Evolutionary conservation across 1,140 invertebrate genomes (phyloP).

Genomic region (Bombus cullumanus): DNA sequence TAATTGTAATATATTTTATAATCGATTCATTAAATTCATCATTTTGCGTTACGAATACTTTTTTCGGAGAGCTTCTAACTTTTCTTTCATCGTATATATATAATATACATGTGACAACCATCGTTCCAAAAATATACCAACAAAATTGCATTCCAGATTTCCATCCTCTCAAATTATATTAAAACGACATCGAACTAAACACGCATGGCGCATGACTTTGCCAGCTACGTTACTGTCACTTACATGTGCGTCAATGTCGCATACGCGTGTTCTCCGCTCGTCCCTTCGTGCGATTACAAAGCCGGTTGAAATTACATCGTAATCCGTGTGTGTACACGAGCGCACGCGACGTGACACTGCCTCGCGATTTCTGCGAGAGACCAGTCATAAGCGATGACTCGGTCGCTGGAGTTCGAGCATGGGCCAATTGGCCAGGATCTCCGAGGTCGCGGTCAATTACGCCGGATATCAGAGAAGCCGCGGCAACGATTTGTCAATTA

Average conservation of each 20-base stretch:
- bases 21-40: not conserved
- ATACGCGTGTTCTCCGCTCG: slow-evolving; percentile 1
- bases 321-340: slow-evolving; percentile 25
- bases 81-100: not conserved
- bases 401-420: not conserved
- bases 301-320: slow-evolving; percentile 65
- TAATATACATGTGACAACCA: not conserved
- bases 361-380: slow-evolving; percentile 52
- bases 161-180: not conserved
- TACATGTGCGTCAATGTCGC: slow-evolving; percentile 35
- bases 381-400: slow-evolving; percentile 39
- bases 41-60: not conserved
- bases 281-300: slow-evolving; percentile 55
- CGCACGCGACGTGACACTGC: slow-evolving; percentile 32
- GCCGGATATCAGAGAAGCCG: slow-evolving; percentile 28
- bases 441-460: slow-evolving; percentile 54
- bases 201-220: no score
- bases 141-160: not conserved
- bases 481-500: slow-evolving; percentile 52
- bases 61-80: not conserved
- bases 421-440: slow-evolving; percentile 50
- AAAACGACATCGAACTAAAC: no score
- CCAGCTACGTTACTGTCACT: slow-evolving; percentile 49
- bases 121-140: no score
- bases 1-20: no score